Evolutionary conservation across 2,113 vertebrate genomes (phyloP), one percentile per base, ranked within the genome.

Genomic region (Grantiella picta): DNA sequence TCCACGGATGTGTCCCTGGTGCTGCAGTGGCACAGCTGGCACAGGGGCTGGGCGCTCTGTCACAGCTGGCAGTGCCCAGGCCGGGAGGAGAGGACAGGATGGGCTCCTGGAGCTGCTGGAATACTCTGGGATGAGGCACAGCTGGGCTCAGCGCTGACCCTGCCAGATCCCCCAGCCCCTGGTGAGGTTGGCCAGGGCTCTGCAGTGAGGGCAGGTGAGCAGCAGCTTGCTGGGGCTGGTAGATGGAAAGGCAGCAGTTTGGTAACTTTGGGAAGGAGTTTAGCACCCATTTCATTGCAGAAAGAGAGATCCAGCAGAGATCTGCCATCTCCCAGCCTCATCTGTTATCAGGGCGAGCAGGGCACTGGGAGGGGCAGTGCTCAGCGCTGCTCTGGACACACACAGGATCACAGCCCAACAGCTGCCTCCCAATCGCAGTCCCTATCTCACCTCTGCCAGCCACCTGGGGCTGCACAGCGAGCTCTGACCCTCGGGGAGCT

Each of bases 311-410:
- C 16, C n/a, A 24, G 82, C 56, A 35, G 89, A n/a, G 50, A 68
- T 72, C 49, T 53, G 61, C 47, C 52, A 5, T 18, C 49, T 35
- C n/a, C 17, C 47, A 7, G 21, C 86, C 35, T 3, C 5, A 6
- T 15, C 64, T 31, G 68, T 20, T 86, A 20, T 20, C 70, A 6
- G 35, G 1, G 42, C 0, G 35, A 38, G 65, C 82, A 11, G 66
- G 80, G 42, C 36, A 0, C 54, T 6, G 82, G 85, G 60, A 83
- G 64, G 63, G 65, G 44, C 18, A 9, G 60, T 0, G 36, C 12
- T 10, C 70, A 44, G 35, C 29, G 0, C 50, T 17, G 71, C 16
- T 33, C 28, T 12, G 0, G 5, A 0, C 5, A 2, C 10, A 5
- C 5, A 2, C 10, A 5, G 59, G 52, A 9, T 47, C 33, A 2